Percentiles rank a stretch among this genome's conserved stretches.
Evolutionary conservation across 2,113 vertebrate species (phyloP).

Genomic region (Psittacula cyanocephala): DNA sequence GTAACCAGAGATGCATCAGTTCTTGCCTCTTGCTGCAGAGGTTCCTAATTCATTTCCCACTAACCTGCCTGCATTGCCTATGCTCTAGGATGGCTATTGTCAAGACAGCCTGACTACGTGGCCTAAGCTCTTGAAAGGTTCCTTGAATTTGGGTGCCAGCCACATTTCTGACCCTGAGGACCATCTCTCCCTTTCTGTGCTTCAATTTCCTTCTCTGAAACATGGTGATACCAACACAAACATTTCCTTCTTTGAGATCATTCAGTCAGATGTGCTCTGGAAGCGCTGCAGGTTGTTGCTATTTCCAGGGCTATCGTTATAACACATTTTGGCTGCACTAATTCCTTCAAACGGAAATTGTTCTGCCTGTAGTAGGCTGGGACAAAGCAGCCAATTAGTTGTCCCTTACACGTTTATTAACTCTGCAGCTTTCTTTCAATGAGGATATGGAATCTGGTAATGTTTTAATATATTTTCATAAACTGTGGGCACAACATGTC

Average conservation of each 20-base stretch:
- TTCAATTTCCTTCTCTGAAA: not conserved
- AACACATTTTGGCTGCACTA: slow-evolving; percentile 16
- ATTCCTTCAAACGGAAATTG: slow-evolving; percentile 26
- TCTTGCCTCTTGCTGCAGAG: not conserved
- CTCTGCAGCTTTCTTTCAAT: slow-evolving; percentile 40
- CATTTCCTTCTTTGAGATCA: not conserved
- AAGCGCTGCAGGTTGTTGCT: not conserved
- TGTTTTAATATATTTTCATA: slow-evolving; percentile 62
- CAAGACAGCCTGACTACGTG: not conserved
- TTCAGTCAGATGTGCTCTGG: not conserved
- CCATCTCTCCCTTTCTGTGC: not conserved
- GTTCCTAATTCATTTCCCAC: not conserved
- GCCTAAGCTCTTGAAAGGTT: not conserved
- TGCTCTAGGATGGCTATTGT: not conserved
- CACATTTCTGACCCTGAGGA: not conserved
- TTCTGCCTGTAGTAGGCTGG: slow-evolving; percentile 31
- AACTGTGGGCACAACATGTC: slow-evolving; percentile 61
- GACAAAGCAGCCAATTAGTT: slow-evolving; percentile 61
- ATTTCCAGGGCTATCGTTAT: slow-evolving; percentile 8
- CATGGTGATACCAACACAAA: not conserved
- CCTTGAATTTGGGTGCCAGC: not conserved
- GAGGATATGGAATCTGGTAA: slow-evolving; percentile 32
- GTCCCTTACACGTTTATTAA: slow-evolving; percentile 52
- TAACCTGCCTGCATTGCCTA: rapidly evolving
- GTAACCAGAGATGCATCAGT: not conserved